Base-by-base conservation (phyloP, 1,140 invertebrate species). In the Littorina saxatilis region DNA sequence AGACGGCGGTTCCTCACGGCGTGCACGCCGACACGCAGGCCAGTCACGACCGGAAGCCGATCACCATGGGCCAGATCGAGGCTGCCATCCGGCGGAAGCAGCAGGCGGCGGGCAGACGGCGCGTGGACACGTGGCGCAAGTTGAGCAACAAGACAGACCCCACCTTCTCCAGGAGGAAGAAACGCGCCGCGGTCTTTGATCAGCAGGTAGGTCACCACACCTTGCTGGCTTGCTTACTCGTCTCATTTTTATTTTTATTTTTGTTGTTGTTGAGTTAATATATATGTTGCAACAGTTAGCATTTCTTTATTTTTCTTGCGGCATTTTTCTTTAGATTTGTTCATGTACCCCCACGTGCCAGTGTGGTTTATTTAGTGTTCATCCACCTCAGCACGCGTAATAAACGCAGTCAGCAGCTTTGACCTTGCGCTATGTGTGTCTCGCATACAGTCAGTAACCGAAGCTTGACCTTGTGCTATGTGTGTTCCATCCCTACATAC, bases 151-250 rank as follows among this genome's bases (percentile, higher is more conserved):
- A 37, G 23, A 63, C 47, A 39, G n/a, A 55, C 61, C 17, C 35
- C 78, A 55, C n/a, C 15, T 7, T 35, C 81, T 23, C 11, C 47
- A 0, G 40, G 15, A 50, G 78, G 32, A 52, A 35, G 20, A 83
- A 83, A 39, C 37, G 78, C 27, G 40, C 72, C 11, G 5, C 72
- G 5, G 66, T 80, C 0, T 80, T 82, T 73, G 83, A 84, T 52
- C 32, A 84, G 23, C 61, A 84, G 66, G 55, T 81, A n/a, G 5
- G 39, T 27, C n/a, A n/a, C n/a, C n/a, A n/a, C n/a, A n/a, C n/a
- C n/a, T n/a, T n/a, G n/a, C n/a, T n/a, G n/a, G n/a, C n/a, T n/a
- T n/a, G 11, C 32, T 68, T 68, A 11, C 32, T 68, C 27, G n/a
- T n/a, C n/a, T n/a, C n/a, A n/a, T n/a, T n/a, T n/a, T n/a, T 40